These are phyloP conservation scores for Anguilla japonica DNA, from an alignment of 2,113 vertebrate species.

Conservation along the genomic window DNA sequence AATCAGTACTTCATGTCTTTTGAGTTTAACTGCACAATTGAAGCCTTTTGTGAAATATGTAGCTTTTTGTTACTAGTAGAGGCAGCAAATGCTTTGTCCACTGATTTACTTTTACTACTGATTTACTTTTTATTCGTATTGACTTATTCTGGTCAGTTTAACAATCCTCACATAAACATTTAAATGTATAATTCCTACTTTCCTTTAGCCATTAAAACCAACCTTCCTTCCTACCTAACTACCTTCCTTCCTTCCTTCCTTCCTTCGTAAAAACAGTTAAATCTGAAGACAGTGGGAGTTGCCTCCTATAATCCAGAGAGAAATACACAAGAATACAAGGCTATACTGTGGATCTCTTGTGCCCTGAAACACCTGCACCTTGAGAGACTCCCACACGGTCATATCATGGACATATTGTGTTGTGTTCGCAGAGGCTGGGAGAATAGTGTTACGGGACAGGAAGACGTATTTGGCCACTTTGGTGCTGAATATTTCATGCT, in stretches of 20 bases:
- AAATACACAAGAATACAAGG: not conserved
- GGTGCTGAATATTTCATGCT: constrained; percentile 53
- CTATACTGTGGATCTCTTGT: not conserved
- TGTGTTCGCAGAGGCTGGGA: not conserved
- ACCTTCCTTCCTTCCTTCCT: no score
- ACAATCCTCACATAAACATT: no score
- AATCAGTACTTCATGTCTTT: not conserved
- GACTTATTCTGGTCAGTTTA: no score
- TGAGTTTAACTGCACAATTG: not conserved
- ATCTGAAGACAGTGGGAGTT: not conserved
- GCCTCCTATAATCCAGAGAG: not conserved
- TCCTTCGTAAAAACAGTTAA: not conserved
- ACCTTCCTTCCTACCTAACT: no score
- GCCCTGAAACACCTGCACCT: not conserved
- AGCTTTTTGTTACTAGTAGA: not conserved
- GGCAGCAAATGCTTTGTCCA: not conserved
- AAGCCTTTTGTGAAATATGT: not conserved
- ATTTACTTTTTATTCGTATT: no score
- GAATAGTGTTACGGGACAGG: not conserved
- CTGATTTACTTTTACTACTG: not conserved
- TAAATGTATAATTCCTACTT: not conserved
- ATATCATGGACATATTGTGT: not conserved
- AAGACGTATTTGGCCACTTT: constrained; percentile 35
- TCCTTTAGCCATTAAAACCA: not conserved
- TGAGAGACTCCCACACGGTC: not conserved